Conservation (phyloP, 2,888 invertebrate genomes). For the Epirrita christyi region DNA sequence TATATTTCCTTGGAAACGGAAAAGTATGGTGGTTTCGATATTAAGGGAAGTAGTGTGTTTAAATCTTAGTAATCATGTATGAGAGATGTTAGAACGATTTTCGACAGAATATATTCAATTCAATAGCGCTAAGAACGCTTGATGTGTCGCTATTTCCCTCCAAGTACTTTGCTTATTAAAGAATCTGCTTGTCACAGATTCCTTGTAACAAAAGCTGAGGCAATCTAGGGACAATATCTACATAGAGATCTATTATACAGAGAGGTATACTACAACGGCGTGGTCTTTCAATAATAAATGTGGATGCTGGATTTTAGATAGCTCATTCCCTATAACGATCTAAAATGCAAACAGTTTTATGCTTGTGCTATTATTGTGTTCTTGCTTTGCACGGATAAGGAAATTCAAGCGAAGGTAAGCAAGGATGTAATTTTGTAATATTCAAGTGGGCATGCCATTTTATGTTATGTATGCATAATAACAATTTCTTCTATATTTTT, state of each 20-base stretch:
- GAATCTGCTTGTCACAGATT: conserved; percentile 1
- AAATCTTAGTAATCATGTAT: too few relatives aligned
- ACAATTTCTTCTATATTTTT: too few relatives aligned
- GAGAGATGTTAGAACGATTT: too few relatives aligned
- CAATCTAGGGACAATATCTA: conserved; percentile 1
- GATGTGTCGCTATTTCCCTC: too few relatives aligned
- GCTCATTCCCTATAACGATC: conserved; percentile 7
- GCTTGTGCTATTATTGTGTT: background rate
- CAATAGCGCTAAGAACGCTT: too few relatives aligned
- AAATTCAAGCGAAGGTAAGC: background rate
- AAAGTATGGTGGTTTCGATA: too few relatives aligned
- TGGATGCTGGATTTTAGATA: conserved; percentile 13
- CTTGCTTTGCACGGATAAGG: background rate
- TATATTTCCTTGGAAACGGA: too few relatives aligned
- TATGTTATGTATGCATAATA: too few relatives aligned
- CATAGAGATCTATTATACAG: background rate
- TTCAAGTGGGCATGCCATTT: too few relatives aligned
- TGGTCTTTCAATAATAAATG: conserved; percentile 24
- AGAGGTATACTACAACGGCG: background rate
- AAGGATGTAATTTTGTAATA: too few relatives aligned
- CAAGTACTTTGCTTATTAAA: background rate
- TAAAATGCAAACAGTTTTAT: conserved; percentile 15
- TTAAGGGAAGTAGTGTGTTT: too few relatives aligned
- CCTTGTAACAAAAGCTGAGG: background rate
- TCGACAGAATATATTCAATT: too few relatives aligned